Conservation (phyloP, 2,113 vertebrate genomes). For the Scytalopus superciliaris region DNA sequence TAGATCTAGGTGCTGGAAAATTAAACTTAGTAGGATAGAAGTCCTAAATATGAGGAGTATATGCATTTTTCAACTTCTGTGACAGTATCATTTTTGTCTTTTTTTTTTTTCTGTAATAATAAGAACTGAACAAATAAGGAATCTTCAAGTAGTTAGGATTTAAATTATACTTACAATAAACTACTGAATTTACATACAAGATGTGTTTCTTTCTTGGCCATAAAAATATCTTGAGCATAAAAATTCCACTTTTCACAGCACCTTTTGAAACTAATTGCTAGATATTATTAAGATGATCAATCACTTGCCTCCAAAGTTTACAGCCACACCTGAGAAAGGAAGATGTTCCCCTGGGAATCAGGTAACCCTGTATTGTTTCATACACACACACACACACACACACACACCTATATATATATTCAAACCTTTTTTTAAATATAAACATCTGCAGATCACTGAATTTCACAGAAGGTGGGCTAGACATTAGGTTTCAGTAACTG, state of each 20-base stretch:
- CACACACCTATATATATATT: neutral
- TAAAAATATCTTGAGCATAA: neutral
- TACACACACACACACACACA: neutral
- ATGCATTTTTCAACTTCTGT: neutral
- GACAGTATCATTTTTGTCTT: neutral
- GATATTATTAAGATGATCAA: neutral
- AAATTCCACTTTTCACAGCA: neutral
- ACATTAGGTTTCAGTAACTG: neutral
- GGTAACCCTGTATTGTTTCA: fast-evolving
- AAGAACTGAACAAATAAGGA: neutral
- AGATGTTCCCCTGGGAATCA: neutral
- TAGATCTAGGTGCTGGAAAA: neutral
- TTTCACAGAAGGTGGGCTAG: neutral
- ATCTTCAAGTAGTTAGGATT: neutral
- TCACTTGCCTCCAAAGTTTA: neutral
- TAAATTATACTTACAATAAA: neutral
- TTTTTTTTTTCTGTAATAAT: neutral
- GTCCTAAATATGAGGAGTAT: neutral
- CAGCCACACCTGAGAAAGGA: neutral
- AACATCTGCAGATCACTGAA: neutral
- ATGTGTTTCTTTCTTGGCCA: neutral
- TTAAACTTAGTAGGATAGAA: neutral
- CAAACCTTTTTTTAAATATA: neutral
- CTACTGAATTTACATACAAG: neutral
- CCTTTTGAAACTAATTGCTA: neutral